These are phyloP conservation scores for Sphenopsis melanotis DNA, from an alignment of 2,797 vertebrate genomes.

Conservation along the genomic window DNA sequence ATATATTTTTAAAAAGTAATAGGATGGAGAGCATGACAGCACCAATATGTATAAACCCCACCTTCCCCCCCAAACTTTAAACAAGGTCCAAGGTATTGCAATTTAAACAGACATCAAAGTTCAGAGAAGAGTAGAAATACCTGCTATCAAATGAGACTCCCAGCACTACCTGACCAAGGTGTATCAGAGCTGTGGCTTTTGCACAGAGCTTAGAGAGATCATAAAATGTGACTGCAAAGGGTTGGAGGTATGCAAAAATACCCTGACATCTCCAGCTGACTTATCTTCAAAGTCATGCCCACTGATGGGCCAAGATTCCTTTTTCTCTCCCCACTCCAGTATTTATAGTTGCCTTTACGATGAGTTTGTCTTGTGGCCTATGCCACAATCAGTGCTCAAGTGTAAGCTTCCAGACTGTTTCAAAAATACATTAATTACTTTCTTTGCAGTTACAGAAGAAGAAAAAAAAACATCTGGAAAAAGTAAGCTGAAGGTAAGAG, in stretches of 20 bases:
- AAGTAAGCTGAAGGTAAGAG: not conserved
- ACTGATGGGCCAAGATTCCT: not conserved
- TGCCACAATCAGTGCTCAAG: not conserved
- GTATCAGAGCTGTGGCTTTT: not conserved
- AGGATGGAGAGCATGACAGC: not conserved
- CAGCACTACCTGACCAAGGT: not conserved
- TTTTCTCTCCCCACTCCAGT: not conserved
- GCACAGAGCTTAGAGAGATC: not conserved
- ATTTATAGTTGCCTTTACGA: not conserved
- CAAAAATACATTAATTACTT: not conserved
- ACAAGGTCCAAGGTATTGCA: not conserved
- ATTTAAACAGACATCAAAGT: not conserved
- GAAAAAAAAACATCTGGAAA: not conserved
- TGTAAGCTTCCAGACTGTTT: not conserved
- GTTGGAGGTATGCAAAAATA: not conserved
- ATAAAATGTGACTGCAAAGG: not conserved
- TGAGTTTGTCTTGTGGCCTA: not conserved
- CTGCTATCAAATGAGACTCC: not conserved
- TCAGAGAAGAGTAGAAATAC: not conserved
- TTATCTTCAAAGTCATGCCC: not conserved
- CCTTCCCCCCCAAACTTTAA: not conserved
- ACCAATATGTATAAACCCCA: fast-evolving
- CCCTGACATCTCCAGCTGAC: not conserved
- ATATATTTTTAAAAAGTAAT: not conserved
- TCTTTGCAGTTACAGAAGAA: not conserved